A percentile compares a stretch with the other conserved stretches of the same genome.
Evolutionary conservation across 2,113 vertebrate species (phyloP).

Genomic region (Sylvia atricapilla): DNA sequence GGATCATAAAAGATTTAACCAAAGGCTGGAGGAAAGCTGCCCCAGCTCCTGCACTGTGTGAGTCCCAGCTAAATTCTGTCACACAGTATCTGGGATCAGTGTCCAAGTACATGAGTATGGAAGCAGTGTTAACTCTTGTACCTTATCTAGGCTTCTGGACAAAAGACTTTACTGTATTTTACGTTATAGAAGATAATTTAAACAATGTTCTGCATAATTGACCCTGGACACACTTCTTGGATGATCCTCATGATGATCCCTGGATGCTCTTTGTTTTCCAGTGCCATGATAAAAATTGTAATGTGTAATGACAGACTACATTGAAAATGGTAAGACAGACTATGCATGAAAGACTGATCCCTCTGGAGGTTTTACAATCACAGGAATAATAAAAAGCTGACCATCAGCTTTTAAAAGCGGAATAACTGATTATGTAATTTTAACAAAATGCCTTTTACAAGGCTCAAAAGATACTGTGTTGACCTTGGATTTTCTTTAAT

Average conservation of each 20-base stretch:
- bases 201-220: background rate
- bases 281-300: background rate
- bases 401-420: background rate
- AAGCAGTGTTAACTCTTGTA: background rate
- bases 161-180: background rate
- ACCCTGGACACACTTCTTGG: background rate
- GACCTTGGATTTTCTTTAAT: too few relatives aligned
- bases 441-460: background rate
- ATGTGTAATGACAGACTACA: background rate
- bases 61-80: background rate
- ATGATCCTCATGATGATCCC: background rate
- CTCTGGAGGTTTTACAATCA: background rate
- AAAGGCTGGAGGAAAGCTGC: background rate
- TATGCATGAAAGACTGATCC: background rate
- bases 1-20: background rate
- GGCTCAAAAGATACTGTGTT: background rate
- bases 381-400: background rate
- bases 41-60: background rate
- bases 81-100: background rate
- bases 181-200: background rate
- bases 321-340: background rate
- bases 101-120: background rate
- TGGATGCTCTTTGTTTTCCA: background rate
- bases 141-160: background rate
- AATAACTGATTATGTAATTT: background rate